These are phyloP conservation scores for Kryptolebias ocellatus DNA, from an alignment of 2,797 vertebrate species.

Conservation along the genomic window DNA sequence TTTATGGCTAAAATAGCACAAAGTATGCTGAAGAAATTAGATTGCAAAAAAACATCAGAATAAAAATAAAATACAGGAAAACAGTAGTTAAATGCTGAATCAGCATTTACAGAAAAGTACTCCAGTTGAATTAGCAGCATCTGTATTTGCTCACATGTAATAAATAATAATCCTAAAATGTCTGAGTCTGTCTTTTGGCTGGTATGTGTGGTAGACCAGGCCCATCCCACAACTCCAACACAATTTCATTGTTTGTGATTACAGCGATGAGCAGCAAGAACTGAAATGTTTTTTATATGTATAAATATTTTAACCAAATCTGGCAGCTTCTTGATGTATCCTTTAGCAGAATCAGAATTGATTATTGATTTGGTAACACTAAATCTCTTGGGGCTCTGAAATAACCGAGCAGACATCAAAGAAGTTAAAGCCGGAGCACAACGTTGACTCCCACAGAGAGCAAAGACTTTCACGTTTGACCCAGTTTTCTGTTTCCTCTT, in stretches of 20 bases:
- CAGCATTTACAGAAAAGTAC: too few relatives aligned
- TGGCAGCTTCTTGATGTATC: conserved; percentile 9
- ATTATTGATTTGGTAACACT: conserved; percentile 42
- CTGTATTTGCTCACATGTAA: conserved; percentile 23
- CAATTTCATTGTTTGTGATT: conserved; percentile 13
- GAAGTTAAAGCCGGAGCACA: conserved; percentile 24
- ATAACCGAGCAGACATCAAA: conserved; percentile 62
- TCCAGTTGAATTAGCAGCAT: conserved; percentile 33
- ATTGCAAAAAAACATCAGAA: too few relatives aligned
- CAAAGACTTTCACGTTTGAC: conserved; percentile 55
- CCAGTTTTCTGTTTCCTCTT: conserved; percentile 46
- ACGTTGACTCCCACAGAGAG: conserved; percentile 34
- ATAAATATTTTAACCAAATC: not conserved
- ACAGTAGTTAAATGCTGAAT: too few relatives aligned
- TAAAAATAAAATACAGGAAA: too few relatives aligned
- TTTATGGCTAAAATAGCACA: too few relatives aligned
- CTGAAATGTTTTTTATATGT: conserved; percentile 20
- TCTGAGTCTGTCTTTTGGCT: conserved; percentile 12
- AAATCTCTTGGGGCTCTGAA: conserved; percentile 43
- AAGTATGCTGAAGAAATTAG: too few relatives aligned
- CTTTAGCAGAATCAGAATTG: conserved; percentile 25
- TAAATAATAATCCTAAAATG: conserved; percentile 43
- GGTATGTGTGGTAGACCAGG: conserved; percentile 18
- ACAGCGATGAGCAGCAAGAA: conserved; percentile 8
- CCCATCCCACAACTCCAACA: conserved; percentile 9